A percentile compares a stretch with the other conserved stretches of the same genome.
phyloP scores from a whole-genome alignment of 2,888 invertebrate genomes.

The Lochmaea crataegi region DNA sequence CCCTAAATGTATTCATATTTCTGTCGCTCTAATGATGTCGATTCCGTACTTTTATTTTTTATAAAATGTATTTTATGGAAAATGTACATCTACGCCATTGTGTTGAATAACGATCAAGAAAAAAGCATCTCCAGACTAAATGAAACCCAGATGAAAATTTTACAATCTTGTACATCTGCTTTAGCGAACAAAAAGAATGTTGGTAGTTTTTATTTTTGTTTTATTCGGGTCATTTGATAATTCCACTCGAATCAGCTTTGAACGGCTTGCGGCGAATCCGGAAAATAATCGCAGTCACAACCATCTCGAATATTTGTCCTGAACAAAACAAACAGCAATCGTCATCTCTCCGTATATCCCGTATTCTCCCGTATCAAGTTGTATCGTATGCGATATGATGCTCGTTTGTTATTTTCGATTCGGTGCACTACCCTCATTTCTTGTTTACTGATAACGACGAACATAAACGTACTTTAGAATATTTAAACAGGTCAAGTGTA shows the following conservation, averaged over 20 bases:
- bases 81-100: not conserved
- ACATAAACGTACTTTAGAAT: not conserved
- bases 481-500: not conserved
- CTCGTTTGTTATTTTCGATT: constrained; percentile 15
- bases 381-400: constrained; percentile 10
- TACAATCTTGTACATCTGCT: not conserved
- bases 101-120: not conserved
- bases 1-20: no score
- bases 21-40: no score
- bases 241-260: constrained; percentile 3
- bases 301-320: constrained; percentile 9
- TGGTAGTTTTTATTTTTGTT: not conserved
- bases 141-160: not conserved
- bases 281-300: constrained; percentile 1
- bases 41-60: no score
- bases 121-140: not conserved
- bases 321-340: constrained; percentile 6
- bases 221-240: constrained; percentile 1
- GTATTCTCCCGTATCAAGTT: not conserved
- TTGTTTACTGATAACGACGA: constrained; percentile 10
- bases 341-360: not conserved
- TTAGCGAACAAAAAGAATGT: not conserved
- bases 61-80: no score
- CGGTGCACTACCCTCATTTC: constrained; percentile 14
- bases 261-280: not conserved